Evolutionary conservation across 1,140 invertebrate species (phyloP), one percentile per base, ranked within the genome.

Genomic region (Aplysia californica): DNA sequence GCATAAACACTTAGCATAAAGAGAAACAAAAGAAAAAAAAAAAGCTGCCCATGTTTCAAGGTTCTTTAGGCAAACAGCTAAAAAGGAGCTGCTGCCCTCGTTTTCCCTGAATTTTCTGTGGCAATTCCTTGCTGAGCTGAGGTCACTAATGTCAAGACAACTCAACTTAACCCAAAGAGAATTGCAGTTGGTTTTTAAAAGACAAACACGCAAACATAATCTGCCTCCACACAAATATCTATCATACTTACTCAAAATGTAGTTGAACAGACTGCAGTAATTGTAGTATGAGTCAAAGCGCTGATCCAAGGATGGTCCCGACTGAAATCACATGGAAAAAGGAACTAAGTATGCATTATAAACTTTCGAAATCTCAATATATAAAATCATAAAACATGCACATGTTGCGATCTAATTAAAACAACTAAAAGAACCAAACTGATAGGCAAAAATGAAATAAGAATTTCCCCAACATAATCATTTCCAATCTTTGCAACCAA

Each of bases 231-330:
- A n/a, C n/a, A n/a, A n/a, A n/a, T n/a, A n/a, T n/a, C n/a, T n/a
- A n/a, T 23, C 36, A 56, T 21, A 89, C 91, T 90, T 89, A 91
- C 91, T 95, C 56, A 99, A 91, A 83, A 99, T 98, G 83, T 96
- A 95, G 90, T 99, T 99, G 90, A 99, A 99, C 10, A 99, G 92
- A 85, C 98, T 95, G 90, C 98, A 99, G 87, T 99, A 99, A 90
- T 99, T 99, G 89, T 94, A 98, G 90, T 98, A 99, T 0, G 97
- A 99, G 82, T 96, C 94, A 89, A 98, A 95, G 75, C 98, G 93
- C 86, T 99, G 96, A 44, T 97, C 94, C 64, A 98, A 91, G 31
- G 94, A 95, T 1, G 97, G 96, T 0, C 95, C 95, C 86, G 94
- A 94, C 76, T 94, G 93, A 61, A 96, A n/a, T n/a, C n/a, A 93